phyloP scores from a whole-genome alignment of 2,113 vertebrate species.

The Nibea albiflora region DNA sequence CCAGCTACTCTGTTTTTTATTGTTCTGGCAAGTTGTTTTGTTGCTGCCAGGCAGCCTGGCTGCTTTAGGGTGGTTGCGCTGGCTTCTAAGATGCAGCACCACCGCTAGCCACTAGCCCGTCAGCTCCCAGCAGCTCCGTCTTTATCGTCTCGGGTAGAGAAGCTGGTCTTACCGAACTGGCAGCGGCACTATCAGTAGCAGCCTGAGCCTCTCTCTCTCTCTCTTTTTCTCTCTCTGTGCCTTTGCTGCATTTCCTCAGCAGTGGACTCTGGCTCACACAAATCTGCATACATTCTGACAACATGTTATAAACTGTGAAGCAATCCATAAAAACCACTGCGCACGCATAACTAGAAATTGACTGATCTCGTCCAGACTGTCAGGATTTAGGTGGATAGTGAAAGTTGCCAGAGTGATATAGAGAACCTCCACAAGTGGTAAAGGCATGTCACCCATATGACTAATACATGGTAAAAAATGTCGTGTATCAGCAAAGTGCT shows the following conservation, averaged over 20 bases:
- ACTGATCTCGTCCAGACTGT: conserved; percentile 1
- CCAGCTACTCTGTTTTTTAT: conserved; percentile 57
- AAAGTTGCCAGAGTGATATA: conserved; percentile 9
- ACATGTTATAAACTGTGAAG: conserved; percentile 43
- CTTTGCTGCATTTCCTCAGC: conserved; percentile 30
- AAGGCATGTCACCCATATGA: conserved; percentile 13
- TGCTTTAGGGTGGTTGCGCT: conserved; percentile 23
- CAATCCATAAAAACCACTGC: conserved; percentile 24
- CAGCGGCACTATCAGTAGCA: conserved; percentile 49
- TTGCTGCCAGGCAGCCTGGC: conserved; percentile 63
- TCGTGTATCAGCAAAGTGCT: conserved; percentile 40
- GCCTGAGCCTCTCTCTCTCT: background rate
- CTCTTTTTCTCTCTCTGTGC: background rate
- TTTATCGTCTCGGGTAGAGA: conserved; percentile 39
- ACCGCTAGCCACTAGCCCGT: conserved; percentile 52
- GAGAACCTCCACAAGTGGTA: conserved; percentile 21
- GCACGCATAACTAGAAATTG: background rate
- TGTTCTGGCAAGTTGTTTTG: conserved; percentile 47
- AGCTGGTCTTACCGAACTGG: conserved; percentile 46
- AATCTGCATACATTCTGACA: conserved; percentile 27
- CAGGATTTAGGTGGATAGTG: conserved; percentile 2
- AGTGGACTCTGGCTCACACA: background rate
- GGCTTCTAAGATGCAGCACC: conserved; percentile 41
- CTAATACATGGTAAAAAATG: conserved; percentile 11
- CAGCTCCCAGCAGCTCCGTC: conserved; percentile 56